Evolutionary conservation across 1,140 invertebrate species (phyloP).

Genomic region (Centruroides vittatus): DNA sequence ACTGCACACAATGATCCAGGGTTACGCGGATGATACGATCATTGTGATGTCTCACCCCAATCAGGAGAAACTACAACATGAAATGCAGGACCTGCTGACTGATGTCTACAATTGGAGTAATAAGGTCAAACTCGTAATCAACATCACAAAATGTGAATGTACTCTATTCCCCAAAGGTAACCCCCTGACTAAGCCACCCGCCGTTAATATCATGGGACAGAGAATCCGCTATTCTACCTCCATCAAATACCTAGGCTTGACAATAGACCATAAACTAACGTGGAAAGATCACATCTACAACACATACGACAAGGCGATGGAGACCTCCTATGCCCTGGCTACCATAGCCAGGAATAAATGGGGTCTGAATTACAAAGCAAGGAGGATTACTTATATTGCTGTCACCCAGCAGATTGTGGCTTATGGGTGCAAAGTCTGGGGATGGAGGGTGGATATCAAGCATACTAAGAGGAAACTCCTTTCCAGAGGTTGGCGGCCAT

Average conservation of each 20-base stretch:
- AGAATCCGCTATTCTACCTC: too few species aligned
- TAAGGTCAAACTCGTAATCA: neutral
- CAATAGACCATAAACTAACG: neutral
- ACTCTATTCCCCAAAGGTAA: neutral
- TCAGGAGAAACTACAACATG: neutral
- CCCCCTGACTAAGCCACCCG: neutral
- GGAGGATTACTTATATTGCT: neutral
- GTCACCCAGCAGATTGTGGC: neutral
- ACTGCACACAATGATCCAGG: neutral
- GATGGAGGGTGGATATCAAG: neutral
- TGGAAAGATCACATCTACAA: neutral
- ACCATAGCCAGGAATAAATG: neutral
- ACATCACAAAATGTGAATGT: neutral
- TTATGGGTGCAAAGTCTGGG: neutral
- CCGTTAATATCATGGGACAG: neutral
- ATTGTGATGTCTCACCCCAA: neutral
- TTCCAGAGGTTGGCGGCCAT: too few species aligned
- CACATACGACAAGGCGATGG: neutral
- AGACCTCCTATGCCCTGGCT: neutral
- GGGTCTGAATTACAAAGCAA: neutral
- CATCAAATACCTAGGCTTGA: too few species aligned
- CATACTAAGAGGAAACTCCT: too few species aligned
- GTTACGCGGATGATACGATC: neutral
- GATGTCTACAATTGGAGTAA: neutral
- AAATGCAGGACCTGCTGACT: neutral